Evolutionary conservation across 2,797 vertebrate genomes (phyloP), one percentile per base, ranked within the genome.

Genomic region (Hydrophis major): DNA sequence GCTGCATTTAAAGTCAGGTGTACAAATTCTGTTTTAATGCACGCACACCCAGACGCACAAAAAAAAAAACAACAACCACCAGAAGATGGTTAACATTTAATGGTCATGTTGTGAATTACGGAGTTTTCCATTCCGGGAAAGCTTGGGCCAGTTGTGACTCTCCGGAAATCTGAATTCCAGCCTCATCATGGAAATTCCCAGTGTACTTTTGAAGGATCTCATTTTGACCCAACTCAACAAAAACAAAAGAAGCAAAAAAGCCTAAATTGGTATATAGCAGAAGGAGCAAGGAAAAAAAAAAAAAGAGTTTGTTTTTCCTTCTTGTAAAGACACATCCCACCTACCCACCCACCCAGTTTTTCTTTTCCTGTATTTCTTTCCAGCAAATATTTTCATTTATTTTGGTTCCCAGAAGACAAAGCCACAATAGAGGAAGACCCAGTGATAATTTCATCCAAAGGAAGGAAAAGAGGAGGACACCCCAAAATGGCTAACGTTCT

Each of bases 401-500:
- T 60, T 74, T 86, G 2, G 1, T 91, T 89, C 89, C 89, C 89
- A 66, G 90, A 94, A 93, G 66, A 95, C 86, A 91, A 91, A 16
- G 90, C 57, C 87, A 91, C 69, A 2, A 28, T 69, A 59, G 0
- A 88, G n/a, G 93, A 69, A 56, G 83, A 59, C 91, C 94, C 91
- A 86, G 83, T 94, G 94, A 53, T 88, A 94, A 95, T 94, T 92
- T 56, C 83, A 93, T 57, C 1, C 20, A 88, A 56, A 11, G 3
- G 32, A 25, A 16, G n/a, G n/a, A n/a, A 66, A 3, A n/a, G 90
- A 60, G 93, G 47, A 6, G 47, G 4, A 18, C 89, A 69, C 94
- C n/a, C 14, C 66, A 88, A 88, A 50, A 63, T 93, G 92, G 88
- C 86, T 96, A 13, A 3, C 89, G 94, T 78, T 63, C 93, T 95